Evolutionary conservation across 2,797 vertebrate genomes (phyloP).

Genomic region (Alcedo atthis): DNA sequence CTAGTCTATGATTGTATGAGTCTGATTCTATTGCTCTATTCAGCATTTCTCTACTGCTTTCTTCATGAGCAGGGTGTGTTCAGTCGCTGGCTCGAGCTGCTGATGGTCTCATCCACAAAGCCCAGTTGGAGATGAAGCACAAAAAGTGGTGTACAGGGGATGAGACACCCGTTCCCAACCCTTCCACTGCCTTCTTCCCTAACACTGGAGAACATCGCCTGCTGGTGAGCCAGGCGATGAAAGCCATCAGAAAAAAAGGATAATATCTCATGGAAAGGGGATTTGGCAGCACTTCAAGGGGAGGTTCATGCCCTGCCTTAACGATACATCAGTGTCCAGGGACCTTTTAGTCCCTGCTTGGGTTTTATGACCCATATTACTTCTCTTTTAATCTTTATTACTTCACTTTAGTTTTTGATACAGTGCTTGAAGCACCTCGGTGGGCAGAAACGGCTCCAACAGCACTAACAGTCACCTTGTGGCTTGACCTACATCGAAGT

Average conservation of each 20-base stretch:
- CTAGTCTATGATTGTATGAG: background rate
- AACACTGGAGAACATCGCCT: background rate
- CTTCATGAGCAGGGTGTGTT: background rate
- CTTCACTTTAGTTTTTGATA: slow-evolving; percentile 23
- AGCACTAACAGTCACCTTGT: background rate
- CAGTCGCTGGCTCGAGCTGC: fast-evolving
- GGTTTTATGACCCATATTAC: slow-evolving; percentile 17
- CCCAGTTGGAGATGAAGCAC: background rate
- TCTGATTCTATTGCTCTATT: background rate
- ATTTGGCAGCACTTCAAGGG: background rate
- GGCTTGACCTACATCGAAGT: background rate
- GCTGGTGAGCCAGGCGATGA: background rate
- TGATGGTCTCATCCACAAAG: background rate
- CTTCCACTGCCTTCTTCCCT: background rate
- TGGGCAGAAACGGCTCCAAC: background rate
- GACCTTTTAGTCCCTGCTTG: slow-evolving; percentile 38
- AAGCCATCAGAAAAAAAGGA: background rate
- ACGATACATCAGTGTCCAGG: background rate
- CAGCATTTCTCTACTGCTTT: background rate
- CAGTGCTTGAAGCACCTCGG: background rate
- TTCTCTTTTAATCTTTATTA: slow-evolving; percentile 49
- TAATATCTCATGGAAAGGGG: background rate
- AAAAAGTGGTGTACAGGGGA: background rate
- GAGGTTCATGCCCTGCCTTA: background rate
- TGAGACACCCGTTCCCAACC: background rate